Evolutionary conservation across 2,888 invertebrate species (phyloP).

Genomic region (Merodon equestris): DNA sequence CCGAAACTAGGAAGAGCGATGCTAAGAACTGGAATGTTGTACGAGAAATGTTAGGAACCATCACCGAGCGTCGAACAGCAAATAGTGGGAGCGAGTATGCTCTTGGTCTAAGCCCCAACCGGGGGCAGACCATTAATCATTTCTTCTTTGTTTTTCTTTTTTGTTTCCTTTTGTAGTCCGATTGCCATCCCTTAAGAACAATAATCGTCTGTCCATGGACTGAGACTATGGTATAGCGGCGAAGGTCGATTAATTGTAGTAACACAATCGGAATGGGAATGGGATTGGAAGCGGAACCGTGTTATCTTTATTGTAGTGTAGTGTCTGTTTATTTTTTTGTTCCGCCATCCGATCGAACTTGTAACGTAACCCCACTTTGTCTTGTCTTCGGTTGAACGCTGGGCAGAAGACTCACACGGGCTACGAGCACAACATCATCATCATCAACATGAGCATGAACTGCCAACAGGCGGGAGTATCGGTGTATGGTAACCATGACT

Average conservation of each 20-base stretch:
- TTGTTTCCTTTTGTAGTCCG: neutral
- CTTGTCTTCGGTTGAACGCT: conserved; percentile 15
- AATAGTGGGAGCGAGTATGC: neutral
- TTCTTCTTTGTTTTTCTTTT: conserved; percentile 26
- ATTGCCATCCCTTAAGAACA: conserved; percentile 31
- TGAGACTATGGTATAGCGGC: conserved; percentile 29
- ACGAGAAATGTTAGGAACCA: conserved; percentile 43
- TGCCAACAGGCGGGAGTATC: too few species aligned
- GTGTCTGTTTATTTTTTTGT: conserved; percentile 1
- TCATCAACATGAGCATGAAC: conserved; percentile 23
- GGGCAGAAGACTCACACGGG: conserved; percentile 13
- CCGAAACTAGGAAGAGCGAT: conserved; percentile 45
- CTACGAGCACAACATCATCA: conserved; percentile 43
- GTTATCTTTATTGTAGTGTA: conserved; percentile 22
- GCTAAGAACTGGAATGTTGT: conserved; percentile 3
- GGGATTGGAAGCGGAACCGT: too few species aligned
- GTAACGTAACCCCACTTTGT: too few species aligned
- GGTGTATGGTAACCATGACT: too few species aligned
- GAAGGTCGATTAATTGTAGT: conserved; percentile 60
- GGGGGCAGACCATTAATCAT: conserved; percentile 61
- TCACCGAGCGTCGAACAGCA: conserved; percentile 50
- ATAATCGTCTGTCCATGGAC: conserved; percentile 61
- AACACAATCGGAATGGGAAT: conserved; percentile 10
- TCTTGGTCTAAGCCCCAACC: conserved; percentile 48
- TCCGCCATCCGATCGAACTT: conserved; percentile 40